Evolutionary conservation across 1,140 invertebrate genomes (phyloP).

Genomic region (Teleopsis dalmanni): DNA sequence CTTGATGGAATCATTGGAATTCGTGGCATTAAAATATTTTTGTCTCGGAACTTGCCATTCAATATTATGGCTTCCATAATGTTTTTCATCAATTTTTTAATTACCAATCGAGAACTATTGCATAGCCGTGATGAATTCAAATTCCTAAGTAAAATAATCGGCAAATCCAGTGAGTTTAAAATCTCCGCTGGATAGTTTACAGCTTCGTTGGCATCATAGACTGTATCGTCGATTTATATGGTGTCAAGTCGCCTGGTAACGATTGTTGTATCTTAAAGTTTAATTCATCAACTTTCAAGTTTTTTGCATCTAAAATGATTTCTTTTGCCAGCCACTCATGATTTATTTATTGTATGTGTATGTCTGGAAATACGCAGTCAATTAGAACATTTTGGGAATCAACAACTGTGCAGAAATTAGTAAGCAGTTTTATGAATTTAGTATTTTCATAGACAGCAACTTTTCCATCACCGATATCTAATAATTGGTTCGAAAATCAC

Average conservation of each 20-base stretch:
- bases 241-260: too few relatives aligned
- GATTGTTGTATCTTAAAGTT: too few relatives aligned
- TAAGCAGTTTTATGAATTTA: conserved; percentile 15
- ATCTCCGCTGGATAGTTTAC: conserved; percentile 44
- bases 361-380: conserved; percentile 3
- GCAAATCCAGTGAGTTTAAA: conserved; percentile 41
- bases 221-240: too few relatives aligned
- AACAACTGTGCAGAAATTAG: conserved; percentile 11
- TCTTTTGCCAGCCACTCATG: conserved; percentile 6
- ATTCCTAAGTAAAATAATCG: too few relatives aligned
- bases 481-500: conserved; percentile 1
- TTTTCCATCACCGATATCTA: conserved; percentile 19
- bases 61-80: conserved; percentile 46
- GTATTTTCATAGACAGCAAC: conserved; percentile 13
- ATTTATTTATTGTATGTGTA: conserved; percentile 7
- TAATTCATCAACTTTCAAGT: neutral
- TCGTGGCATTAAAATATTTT: conserved; percentile 43
- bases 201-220: conserved; percentile 20
- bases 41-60: conserved; percentile 44
- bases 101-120: too few relatives aligned
- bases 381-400: conserved; percentile 1
- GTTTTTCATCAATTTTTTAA: conserved; percentile 38
- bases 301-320: conserved; percentile 4
- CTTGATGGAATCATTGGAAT: conserved; percentile 38
- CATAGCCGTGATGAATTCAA: too few relatives aligned